Evolutionary conservation across 1,140 invertebrate genomes (phyloP).

Genomic region (Dendroctonus ponderosae): DNA sequence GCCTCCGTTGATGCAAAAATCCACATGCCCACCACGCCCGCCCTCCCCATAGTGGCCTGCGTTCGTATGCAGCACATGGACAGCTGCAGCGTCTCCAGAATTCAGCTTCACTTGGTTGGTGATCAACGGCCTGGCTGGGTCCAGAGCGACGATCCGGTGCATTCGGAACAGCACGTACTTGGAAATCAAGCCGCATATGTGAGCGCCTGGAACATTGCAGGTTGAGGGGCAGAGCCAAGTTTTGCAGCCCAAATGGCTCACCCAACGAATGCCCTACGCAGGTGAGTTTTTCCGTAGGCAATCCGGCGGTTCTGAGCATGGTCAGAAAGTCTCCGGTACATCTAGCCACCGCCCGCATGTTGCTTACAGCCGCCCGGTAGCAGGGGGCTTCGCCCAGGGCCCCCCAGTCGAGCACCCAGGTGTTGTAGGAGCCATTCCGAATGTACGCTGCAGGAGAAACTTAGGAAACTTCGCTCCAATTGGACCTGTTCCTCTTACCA

Average conservation of each 20-base stretch:
- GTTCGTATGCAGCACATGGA: slow-evolving; percentile 74
- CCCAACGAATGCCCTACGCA: slow-evolving; percentile 76
- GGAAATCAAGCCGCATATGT: slow-evolving; percentile 71
- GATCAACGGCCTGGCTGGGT: slow-evolving; percentile 70
- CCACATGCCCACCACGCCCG: slow-evolving; percentile 66
- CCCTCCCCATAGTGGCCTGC: slow-evolving; percentile 71
- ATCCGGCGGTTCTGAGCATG: slow-evolving; percentile 59
- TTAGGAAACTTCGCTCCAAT: neutral
- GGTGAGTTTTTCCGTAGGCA: slow-evolving; percentile 60
- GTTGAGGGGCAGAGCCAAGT: neutral
- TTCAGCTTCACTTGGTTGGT: slow-evolving; percentile 62
- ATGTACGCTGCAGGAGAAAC: slow-evolving; percentile 59
- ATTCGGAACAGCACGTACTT: slow-evolving; percentile 64
- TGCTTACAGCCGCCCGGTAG: slow-evolving; percentile 67
- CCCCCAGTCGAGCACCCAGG: slow-evolving; percentile 75
- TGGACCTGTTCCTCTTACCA: slow-evolving; percentile 47
- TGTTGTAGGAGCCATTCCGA: slow-evolving; percentile 69
- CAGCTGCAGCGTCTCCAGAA: slow-evolving; percentile 67
- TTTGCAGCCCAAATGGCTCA: neutral
- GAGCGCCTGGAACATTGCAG: slow-evolving; percentile 51
- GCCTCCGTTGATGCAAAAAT: slow-evolving; percentile 75
- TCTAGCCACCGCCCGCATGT: slow-evolving; percentile 65
- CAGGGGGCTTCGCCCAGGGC: slow-evolving; percentile 65
- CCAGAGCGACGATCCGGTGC: slow-evolving; percentile 66
- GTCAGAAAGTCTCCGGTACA: slow-evolving; percentile 64